Evolutionary conservation across 2,113 vertebrate species (phyloP).

Genomic region (Vulpes lagopus): DNA sequence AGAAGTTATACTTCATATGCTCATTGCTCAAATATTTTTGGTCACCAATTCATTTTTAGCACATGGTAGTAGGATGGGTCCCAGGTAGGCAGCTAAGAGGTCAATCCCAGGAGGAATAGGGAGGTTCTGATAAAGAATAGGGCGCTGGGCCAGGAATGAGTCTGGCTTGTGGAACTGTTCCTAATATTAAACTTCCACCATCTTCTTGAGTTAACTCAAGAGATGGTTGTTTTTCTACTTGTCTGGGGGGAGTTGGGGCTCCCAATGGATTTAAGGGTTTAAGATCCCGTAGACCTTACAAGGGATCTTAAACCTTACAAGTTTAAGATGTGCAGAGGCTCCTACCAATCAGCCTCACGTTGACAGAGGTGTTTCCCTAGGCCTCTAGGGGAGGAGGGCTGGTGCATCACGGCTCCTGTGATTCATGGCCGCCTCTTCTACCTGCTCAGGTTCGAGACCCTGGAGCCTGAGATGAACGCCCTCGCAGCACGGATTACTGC

Average conservation of each 20-base stretch:
- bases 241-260: background rate
- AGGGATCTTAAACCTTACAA: no score
- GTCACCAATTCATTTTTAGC: background rate
- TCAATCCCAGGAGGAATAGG: background rate
- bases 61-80: background rate
- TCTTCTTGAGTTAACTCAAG: background rate
- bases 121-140: background rate
- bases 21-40: background rate
- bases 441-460: slow-evolving; percentile 93
- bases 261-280: no score
- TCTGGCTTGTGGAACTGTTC: background rate
- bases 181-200: background rate
- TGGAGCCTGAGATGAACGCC: slow-evolving; percentile 97
- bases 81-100: background rate
- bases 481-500: slow-evolving; percentile 90
- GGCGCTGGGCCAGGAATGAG: background rate
- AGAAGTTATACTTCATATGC: background rate
- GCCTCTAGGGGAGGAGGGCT: background rate
- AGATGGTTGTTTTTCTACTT: background rate
- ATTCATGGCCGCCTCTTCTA: background rate
- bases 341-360: background rate
- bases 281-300: background rate
- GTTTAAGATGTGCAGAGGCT: background rate
- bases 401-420: accelerated
- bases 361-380: background rate